Base-by-base conservation (phyloP, 2,888 invertebrate species). In the Pheosia gnoma region DNA sequence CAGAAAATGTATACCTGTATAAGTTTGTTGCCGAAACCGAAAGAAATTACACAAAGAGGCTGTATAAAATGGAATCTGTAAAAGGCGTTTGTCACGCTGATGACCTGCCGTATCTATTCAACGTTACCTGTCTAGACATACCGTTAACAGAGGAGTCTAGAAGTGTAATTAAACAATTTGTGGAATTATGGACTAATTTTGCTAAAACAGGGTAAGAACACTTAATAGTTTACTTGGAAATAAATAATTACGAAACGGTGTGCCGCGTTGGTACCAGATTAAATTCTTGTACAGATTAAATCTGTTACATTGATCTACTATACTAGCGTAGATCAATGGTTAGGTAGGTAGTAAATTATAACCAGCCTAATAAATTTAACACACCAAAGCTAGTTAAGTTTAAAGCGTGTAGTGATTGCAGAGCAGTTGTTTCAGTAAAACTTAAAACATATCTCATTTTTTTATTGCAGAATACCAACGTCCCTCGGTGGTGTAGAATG, bases 41-140 rank as follows among this genome's bases (percentile, higher is more conserved):
- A 58, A 82, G 93, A 57, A 93, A 91, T 74, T 80, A 81, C 59
- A 83, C 86, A 11, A 93, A 93, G 75, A 85, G 77, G 56, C 67
- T 76, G 55, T 93, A 93, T 60, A 84, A 89, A 53, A 87, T 93
- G 88, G 81, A 89, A 4, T 62, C 71, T 4, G 59, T 86, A 3
- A 67, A 82, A 58, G 93, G 93, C 2, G 91, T 89, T 3, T 93
- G 93, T 70, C 93, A 93, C 67, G 82, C 89, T 3, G 93, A 93
- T 61, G 93, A 93, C 1, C 72, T 92, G 38, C 81, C 81, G 4
- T 93, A 93, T 67, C 77, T 89, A 3, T 93, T 93, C 58, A 82
- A 93, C 58, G 71, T 92, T 0, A 90, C 89, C 0, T 84, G 84
- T 59, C 68, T 89, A 58, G 82, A 88, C 58, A 77, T 92, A 66